These are phyloP conservation scores for Magallana nippona DNA, from an alignment of 2,888 invertebrate species.

Conservation along the genomic window DNA sequence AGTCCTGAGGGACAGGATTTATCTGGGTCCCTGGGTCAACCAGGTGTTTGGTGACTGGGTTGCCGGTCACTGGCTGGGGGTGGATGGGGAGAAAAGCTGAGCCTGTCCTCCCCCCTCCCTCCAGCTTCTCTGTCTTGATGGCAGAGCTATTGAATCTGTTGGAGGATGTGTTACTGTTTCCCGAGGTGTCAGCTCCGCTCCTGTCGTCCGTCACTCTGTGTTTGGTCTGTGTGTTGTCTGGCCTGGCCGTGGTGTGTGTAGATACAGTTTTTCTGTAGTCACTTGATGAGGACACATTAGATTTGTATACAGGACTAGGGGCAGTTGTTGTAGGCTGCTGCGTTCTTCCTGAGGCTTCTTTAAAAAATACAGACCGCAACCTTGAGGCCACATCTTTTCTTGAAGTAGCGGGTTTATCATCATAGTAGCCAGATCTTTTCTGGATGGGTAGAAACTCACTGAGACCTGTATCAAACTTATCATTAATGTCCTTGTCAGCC, in stretches of 20 bases:
- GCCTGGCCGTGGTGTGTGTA: constrained; percentile 31
- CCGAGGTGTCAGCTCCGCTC: constrained; percentile 36
- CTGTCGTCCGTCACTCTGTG: constrained; percentile 21
- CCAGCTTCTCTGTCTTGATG: constrained; percentile 67
- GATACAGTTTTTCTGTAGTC: not conserved
- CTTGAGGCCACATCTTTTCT: constrained; percentile 49
- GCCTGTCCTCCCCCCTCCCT: constrained; percentile 51
- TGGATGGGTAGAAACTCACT: constrained; percentile 52
- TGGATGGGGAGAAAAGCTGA: constrained; percentile 73
- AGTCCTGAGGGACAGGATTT: constrained; percentile 63
- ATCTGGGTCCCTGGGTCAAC: constrained; percentile 55
- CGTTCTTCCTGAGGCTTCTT: constrained; percentile 7
- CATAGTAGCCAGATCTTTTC: constrained; percentile 38
- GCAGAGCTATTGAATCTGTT: constrained; percentile 37
- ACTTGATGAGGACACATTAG: not conserved
- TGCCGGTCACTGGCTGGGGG: constrained; percentile 70
- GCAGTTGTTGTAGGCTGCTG: not conserved
- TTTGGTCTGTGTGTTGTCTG: not conserved
- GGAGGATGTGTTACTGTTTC: not conserved
- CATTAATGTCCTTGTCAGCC: constrained; percentile 41
- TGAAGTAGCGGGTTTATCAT: constrained; percentile 28
- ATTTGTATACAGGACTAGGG: not conserved
- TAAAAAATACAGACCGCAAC: constrained; percentile 50
- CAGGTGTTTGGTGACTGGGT: constrained; percentile 51
- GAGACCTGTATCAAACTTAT: constrained; percentile 52